Base-by-base conservation (phyloP, 1,140 invertebrate species). In the Drosophila subpulchrella region DNA sequence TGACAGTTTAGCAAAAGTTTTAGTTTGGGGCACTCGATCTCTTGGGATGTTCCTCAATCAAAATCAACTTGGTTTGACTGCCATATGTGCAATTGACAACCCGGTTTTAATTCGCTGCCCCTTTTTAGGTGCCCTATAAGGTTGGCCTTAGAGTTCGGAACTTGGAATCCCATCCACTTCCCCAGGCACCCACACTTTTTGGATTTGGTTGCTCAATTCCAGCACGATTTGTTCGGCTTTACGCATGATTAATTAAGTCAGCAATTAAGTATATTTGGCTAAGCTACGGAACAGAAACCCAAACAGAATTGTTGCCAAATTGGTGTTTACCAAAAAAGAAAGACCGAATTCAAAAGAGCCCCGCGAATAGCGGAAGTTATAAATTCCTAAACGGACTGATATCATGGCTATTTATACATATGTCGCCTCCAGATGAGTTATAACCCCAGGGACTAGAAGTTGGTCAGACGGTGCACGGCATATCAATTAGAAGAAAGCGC, bases 401-500 rank as follows among this genome's bases (percentile, higher is more conserved):
- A 86, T 86, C 83, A 86, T 89, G 51, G 50, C 75, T 86, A 79
- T 73, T 79, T 86, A 63, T 82, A 68, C 32, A 41, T 38, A 55
- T 70, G 60, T 76, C 47, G 44, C 59, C 57, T 10, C 17, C 41
- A 20, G 39, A 74, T 88, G 83, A 88, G 65, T 78, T 75, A 88
- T 82, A 44, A 57, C 50, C 24, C 46, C 42, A 39, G 81, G 61
- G 78, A 60, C 70, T 65, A 77, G 59, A 76, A 68, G 63, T 78
- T 62, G 75, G 32, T 34, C 41, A 55, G 24, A 46, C 59, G 42
- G 34, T 44, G 61, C 58, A 57, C 70, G 53, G 83, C 79, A 89
- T 86, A 89, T 79, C 84, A 89, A 86, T 86, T 86, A 86, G 83
- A 83, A 83, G 83, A 86, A 86, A 86, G 83, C 80, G 79, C 47